Percentiles rank a stretch among this genome's conserved stretches.
Evolutionary conservation across 2,113 vertebrate species (phyloP).

Genomic region (Crocuta crocuta): DNA sequence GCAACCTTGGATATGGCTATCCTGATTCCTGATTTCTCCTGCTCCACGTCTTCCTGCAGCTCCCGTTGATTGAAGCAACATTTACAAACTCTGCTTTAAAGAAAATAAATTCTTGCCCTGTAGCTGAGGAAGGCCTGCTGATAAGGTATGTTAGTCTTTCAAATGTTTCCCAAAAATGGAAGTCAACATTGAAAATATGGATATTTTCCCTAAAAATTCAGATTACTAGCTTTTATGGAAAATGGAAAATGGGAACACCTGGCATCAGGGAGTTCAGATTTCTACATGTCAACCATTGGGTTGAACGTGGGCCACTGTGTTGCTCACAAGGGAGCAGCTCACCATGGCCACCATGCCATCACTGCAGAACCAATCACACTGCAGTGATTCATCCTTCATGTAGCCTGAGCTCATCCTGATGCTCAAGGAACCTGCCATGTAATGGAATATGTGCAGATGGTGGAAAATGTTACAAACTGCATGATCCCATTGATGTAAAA

Average conservation of each 20-base stretch:
- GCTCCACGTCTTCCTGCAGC: neutral
- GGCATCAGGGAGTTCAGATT: neutral
- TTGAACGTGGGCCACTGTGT: fast-evolving
- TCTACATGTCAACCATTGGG: neutral
- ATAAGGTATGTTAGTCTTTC: neutral
- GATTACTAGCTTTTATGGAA: neutral
- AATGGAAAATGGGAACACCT: neutral
- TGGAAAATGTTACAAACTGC: too few species aligned
- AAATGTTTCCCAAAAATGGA: neutral
- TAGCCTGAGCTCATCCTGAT: too few species aligned
- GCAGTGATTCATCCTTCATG: too few species aligned
- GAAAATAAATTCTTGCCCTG: neutral
- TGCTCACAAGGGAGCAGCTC: neutral
- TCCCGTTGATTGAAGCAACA: neutral
- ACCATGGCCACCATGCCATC: too few species aligned
- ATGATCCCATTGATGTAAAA: neutral
- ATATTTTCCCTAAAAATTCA: neutral
- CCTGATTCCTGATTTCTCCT: neutral
- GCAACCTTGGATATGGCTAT: neutral
- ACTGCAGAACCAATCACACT: too few species aligned
- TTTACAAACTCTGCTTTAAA: neutral
- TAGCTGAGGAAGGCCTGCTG: neutral
- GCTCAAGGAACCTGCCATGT: too few species aligned
- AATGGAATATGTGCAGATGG: too few species aligned
- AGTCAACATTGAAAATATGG: neutral